A percentile compares a stretch with the other conserved stretches of the same genome.
Conservation (phyloP, 2,888 invertebrate species). For the Epistrophe grossulariae region DNA sequence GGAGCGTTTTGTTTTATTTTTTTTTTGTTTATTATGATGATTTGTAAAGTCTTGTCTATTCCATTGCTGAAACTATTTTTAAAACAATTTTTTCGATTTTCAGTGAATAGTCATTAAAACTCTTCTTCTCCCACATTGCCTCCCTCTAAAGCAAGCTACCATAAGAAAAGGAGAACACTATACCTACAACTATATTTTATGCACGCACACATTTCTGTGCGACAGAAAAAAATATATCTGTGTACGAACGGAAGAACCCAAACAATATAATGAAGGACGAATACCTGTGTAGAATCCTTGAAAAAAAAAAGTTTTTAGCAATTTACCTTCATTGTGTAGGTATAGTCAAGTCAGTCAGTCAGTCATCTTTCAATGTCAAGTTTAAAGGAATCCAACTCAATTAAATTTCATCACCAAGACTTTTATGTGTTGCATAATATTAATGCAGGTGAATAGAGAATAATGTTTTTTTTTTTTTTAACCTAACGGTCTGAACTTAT, state of each 20-base stretch:
- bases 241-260: neutral
- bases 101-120: slow-evolving; percentile 5
- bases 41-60: slow-evolving; percentile 15
- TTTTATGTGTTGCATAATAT: slow-evolving; percentile 2
- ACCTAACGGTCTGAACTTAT: neutral
- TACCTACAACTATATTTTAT: too few species aligned
- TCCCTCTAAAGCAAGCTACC: too few species aligned
- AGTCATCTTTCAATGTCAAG: slow-evolving; percentile 55
- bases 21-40: neutral
- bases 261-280: neutral
- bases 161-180: neutral
- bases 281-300: slow-evolving; percentile 2
- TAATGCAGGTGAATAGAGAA: neutral
- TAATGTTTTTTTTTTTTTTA: neutral
- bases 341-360: too few species aligned
- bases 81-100: neutral
- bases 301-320: slow-evolving; percentile 32
- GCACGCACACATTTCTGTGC: neutral
- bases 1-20: neutral
- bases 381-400: slow-evolving; percentile 61
- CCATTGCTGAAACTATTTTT: slow-evolving; percentile 6
- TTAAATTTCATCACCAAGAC: slow-evolving; percentile 48
- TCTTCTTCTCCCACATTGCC: neutral
- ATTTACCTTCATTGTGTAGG: slow-evolving; percentile 34
- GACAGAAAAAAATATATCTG: neutral